These are phyloP conservation scores for Xestia c-nigrum DNA, from an alignment of 2,888 invertebrate genomes.

Conservation along the genomic window DNA sequence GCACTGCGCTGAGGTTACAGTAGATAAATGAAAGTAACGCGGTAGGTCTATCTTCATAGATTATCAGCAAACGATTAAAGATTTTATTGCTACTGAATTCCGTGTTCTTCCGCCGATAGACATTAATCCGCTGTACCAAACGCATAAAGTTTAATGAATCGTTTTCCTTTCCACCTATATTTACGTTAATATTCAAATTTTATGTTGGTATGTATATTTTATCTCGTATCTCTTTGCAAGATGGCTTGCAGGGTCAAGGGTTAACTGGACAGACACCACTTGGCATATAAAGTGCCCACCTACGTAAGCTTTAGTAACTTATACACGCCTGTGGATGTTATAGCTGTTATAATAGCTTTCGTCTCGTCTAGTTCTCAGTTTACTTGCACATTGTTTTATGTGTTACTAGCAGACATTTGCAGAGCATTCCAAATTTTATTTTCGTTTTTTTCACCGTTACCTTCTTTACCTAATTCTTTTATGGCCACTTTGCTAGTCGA, in stretches of 20 bases:
- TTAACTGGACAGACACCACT: conserved; percentile 52
- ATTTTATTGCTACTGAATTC: conserved; percentile 14
- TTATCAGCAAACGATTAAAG: conserved; percentile 39
- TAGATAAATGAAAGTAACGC: conserved; percentile 10
- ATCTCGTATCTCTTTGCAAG: conserved; percentile 23
- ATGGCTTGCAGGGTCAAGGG: conserved; percentile 39
- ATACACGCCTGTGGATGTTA: conserved; percentile 25
- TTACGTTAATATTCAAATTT: conserved; percentile 36
- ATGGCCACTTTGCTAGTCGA: not conserved
- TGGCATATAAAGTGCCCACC: conserved; percentile 34
- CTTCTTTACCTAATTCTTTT: not conserved
- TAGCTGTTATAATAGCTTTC: conserved; percentile 33
- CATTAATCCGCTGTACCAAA: conserved; percentile 23
- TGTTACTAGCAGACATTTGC: conserved; percentile 4
- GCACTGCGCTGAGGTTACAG: not conserved
- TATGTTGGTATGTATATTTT: conserved; percentile 38
- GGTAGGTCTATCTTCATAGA: conserved; percentile 2
- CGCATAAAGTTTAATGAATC: conserved; percentile 34
- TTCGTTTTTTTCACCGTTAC: not conserved
- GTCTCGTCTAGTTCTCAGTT: conserved; percentile 21
- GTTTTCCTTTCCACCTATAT: conserved; percentile 25
- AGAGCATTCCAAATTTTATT: not conserved
- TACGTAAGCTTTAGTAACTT: conserved; percentile 33
- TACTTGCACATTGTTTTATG: conserved; percentile 4
- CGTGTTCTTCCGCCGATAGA: conserved; percentile 4